A percentile compares a stretch with the other conserved stretches of the same genome.
phyloP scores from a whole-genome alignment of 2,888 invertebrate species.

The Leucophenga maculata region DNA sequence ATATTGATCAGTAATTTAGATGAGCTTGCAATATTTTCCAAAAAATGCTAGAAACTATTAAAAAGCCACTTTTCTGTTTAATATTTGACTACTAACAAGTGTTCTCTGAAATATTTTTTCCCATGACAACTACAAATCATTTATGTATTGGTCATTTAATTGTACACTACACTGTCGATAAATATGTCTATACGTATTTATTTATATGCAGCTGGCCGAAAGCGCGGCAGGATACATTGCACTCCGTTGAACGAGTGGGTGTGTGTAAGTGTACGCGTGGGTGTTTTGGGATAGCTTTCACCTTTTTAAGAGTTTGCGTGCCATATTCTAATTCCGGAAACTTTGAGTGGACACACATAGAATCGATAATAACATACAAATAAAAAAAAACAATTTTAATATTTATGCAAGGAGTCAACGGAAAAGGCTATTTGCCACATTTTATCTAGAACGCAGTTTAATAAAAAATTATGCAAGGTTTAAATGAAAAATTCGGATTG shows the following conservation, averaged over 20 bases:
- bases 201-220: constrained; percentile 1
- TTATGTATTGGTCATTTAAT: not conserved
- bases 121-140: no score
- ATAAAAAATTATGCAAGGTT: not conserved
- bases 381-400: not conserved
- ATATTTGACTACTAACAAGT: no score
- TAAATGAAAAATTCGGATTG: not conserved
- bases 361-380: constrained; percentile 10
- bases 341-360: not conserved
- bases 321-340: constrained; percentile 14
- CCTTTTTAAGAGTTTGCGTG: not conserved
- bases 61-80: no score
- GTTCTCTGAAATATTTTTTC: no score
- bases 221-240: not conserved
- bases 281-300: no score
- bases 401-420: not conserved
- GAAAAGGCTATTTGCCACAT: not conserved
- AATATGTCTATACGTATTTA: not conserved
- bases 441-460: no score
- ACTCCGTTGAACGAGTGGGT: constrained; percentile 18
- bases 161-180: not conserved
- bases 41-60: no score
- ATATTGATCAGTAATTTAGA: no score
- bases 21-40: no score
- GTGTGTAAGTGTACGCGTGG: constrained; percentile 35